These are phyloP conservation scores for Coreius guichenoti DNA, from an alignment of 2,797 vertebrate genomes.

Conservation along the genomic window DNA sequence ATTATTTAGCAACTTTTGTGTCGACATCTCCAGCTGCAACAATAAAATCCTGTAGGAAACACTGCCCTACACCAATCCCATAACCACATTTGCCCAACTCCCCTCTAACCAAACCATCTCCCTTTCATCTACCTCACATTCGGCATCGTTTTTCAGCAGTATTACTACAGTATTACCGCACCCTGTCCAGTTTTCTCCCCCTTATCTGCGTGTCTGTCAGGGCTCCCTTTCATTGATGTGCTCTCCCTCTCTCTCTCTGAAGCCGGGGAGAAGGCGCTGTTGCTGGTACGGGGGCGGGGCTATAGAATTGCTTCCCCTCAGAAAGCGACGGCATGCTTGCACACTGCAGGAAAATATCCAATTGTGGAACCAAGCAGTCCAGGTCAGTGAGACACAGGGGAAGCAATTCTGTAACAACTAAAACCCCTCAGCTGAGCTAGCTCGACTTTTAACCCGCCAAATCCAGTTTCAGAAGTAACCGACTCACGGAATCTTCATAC, in stretches of 20 bases:
- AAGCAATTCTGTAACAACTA: slow-evolving; percentile 77
- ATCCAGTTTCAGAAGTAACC: neutral
- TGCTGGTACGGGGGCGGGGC: slow-evolving; percentile 77
- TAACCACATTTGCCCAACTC: slow-evolving; percentile 5
- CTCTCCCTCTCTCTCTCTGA: slow-evolving; percentile 83
- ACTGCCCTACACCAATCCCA: neutral
- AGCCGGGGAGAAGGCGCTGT: slow-evolving; percentile 84
- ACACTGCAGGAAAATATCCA: slow-evolving; percentile 85
- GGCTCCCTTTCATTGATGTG: slow-evolving; percentile 70
- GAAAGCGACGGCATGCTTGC: slow-evolving; percentile 84
- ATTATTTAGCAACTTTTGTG: neutral
- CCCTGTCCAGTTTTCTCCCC: slow-evolving; percentile 32
- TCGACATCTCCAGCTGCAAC: neutral
- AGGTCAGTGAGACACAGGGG: slow-evolving; percentile 87
- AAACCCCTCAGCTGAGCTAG: slow-evolving; percentile 19
- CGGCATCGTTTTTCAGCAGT: slow-evolving; percentile 38
- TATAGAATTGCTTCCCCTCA: slow-evolving; percentile 86
- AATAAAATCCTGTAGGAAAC: neutral
- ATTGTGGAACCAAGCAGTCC: slow-evolving; percentile 85
- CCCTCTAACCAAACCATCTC: slow-evolving; percentile 12
- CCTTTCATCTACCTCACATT: slow-evolving; percentile 23
- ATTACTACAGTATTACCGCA: slow-evolving; percentile 1
- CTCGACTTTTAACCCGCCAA: neutral
- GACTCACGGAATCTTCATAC: neutral
- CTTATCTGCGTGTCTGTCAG: slow-evolving; percentile 34